Conservation (phyloP, 2,113 vertebrate species). For the Geococcyx californianus region DNA sequence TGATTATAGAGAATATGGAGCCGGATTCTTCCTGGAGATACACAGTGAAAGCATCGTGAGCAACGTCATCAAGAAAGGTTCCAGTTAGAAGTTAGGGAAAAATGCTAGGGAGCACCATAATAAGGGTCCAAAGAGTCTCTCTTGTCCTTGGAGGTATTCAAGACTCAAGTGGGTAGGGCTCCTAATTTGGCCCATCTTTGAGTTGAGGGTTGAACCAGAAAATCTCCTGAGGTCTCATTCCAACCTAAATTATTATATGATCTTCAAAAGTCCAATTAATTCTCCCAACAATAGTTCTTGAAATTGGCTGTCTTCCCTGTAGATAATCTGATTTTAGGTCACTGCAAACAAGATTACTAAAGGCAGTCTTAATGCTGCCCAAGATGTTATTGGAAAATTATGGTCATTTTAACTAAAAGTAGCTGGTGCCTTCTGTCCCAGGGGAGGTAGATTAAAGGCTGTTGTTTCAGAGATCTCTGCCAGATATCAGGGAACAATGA, state of each 20-base stretch:
- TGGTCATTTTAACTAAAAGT: neutral
- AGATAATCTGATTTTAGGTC: neutral
- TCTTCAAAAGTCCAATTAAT: neutral
- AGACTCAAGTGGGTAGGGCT: neutral
- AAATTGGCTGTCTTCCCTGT: neutral
- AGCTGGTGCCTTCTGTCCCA: neutral
- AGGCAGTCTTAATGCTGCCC: neutral
- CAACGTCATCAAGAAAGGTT: neutral
- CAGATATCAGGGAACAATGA: constrained; percentile 8
- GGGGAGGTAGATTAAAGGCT: neutral
- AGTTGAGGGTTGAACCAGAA: neutral
- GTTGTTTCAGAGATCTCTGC: neutral
- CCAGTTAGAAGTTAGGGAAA: neutral
- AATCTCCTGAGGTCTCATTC: neutral
- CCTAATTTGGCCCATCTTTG: neutral
- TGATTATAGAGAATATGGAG: neutral
- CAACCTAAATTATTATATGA: neutral
- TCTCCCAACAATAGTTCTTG: neutral
- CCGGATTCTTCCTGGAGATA: neutral
- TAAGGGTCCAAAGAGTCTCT: neutral
- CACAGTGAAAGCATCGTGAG: neutral
- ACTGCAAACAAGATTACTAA: neutral
- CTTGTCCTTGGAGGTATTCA: neutral
- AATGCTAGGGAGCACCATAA: neutral
- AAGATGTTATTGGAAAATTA: neutral